A percentile compares a stretch with the other conserved stretches of the same genome.
Evolutionary conservation across 2,797 vertebrate genomes (phyloP).

Genomic region (Mus caroli): DNA sequence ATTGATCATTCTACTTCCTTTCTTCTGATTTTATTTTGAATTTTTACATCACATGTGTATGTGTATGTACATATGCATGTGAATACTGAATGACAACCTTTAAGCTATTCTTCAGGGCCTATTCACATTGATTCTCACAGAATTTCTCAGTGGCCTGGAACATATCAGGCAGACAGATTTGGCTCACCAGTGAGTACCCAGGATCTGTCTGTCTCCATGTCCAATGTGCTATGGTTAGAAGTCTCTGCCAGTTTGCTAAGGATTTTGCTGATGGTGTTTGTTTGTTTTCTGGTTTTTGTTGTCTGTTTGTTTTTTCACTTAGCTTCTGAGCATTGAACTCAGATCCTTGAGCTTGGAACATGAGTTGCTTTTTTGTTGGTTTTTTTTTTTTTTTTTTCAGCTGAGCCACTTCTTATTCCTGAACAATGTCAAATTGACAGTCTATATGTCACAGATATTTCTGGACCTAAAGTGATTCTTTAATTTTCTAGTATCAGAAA

Average conservation of each 20-base stretch:
- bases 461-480: background rate
- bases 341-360: no score
- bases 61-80: no score
- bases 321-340: background rate
- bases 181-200: no score
- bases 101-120: background rate
- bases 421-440: background rate
- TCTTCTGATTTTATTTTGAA: background rate
- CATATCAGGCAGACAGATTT: background rate
- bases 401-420: background rate
- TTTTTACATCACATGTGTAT: background rate
- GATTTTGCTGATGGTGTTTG: background rate
- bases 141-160: background rate
- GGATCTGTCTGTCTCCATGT: background rate
- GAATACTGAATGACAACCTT: no score
- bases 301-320: background rate
- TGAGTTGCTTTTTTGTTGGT: no score
- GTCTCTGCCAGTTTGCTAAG: background rate
- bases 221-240: background rate
- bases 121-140: no score
- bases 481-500: slow-evolving; percentile 9
- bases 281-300: background rate
- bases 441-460: background rate
- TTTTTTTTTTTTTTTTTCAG: background rate
- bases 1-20: background rate